Percentiles rank a stretch among this genome's conserved stretches.
These are phyloP conservation scores for Limnephilus auricula DNA, from an alignment of 2,888 invertebrate species.

Conservation along the genomic window DNA sequence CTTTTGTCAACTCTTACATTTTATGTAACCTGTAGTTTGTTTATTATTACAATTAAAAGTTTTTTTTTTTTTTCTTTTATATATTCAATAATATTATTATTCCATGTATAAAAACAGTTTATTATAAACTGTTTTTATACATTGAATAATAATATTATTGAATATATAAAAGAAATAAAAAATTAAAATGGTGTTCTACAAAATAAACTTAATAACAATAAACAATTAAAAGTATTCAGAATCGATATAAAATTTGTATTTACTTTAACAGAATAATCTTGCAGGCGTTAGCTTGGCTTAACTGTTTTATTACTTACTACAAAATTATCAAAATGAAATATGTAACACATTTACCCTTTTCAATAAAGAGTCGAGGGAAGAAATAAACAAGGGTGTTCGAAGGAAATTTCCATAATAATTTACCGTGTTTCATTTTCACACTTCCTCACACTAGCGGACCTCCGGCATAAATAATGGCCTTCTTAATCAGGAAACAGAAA, in stretches of 20 bases:
- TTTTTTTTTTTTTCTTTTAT: too few species aligned
- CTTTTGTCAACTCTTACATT: too few species aligned
- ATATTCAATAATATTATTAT: too few species aligned
- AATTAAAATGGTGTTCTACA: too few species aligned
- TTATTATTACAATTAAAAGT: too few species aligned
- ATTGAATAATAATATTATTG: too few species aligned
- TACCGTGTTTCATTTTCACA: slow-evolving; percentile 44
- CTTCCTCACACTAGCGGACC: slow-evolving; percentile 33
- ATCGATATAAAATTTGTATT: neutral
- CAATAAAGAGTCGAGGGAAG: neutral
- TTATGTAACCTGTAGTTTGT: too few species aligned
- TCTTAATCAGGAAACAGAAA: slow-evolving; percentile 45
- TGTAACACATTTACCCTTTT: slow-evolving; percentile 24
- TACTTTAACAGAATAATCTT: neutral
- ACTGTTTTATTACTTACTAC: neutral
- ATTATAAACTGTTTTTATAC: too few species aligned
- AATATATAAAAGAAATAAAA: too few species aligned
- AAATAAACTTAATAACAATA: too few species aligned
- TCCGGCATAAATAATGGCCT: slow-evolving; percentile 29
- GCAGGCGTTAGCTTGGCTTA: neutral
- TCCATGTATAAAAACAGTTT: too few species aligned
- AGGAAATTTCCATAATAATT: slow-evolving; percentile 41
- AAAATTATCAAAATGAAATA: neutral
- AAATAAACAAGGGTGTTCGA: slow-evolving; percentile 38
- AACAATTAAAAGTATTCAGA: neutral